Evolutionary conservation across 2,113 vertebrate genomes (phyloP).

Genomic region (human): GRCh38 chr9:134666001-134666500

Average conservation of each 20-base stretch:
- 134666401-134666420: background rate
- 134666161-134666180: rapidly evolving
- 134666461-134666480: background rate
- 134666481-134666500: background rate
- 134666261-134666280: background rate
- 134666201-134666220: background rate
- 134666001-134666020: too few species aligned
- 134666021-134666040: too few species aligned
- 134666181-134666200: rapidly evolving
- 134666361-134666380: background rate
- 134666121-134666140: background rate
- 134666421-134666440: background rate
- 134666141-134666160: rapidly evolving
- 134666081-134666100: background rate
- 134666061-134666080: too few species aligned
- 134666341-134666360: background rate
- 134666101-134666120: background rate
- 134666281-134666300: background rate
- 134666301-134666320: background rate
- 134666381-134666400: background rate
- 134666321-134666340: background rate
- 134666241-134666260: rapidly evolving
- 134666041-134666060: too few species aligned
- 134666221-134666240: rapidly evolving
- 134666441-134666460: background rate